Evolutionary conservation across 2,113 vertebrate genomes (phyloP).

Genomic region (Paedocypris sp.): DNA sequence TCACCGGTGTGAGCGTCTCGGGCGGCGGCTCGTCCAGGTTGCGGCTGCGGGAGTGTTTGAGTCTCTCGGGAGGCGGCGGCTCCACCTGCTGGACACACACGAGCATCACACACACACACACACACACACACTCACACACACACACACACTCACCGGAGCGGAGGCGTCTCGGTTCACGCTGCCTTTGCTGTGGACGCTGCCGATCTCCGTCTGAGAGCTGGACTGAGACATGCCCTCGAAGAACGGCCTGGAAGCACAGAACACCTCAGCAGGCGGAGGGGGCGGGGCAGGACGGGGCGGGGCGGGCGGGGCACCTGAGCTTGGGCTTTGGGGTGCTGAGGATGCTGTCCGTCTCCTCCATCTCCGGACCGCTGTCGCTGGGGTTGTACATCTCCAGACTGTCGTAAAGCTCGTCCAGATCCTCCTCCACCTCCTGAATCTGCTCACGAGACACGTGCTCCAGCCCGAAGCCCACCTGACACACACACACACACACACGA

Average conservation of each 20-base stretch:
- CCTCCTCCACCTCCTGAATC: conserved; percentile 86
- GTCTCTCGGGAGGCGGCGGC: conserved; percentile 61
- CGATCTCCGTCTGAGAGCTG: conserved; percentile 88
- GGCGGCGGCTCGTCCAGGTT: conserved; percentile 69
- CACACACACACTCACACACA: not conserved
- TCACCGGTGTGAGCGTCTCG: conserved; percentile 68
- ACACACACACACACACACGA: not conserved
- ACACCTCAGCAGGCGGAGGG: not conserved
- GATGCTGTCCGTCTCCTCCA: conserved; percentile 88
- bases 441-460: conserved; percentile 85
- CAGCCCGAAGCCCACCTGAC: conserved; percentile 77
- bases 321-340: conserved; percentile 88
- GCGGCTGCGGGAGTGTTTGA: conserved; percentile 71
- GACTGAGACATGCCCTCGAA: conserved; percentile 92
- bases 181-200: conserved; percentile 84
- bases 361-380: conserved; percentile 86
- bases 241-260: conserved; percentile 67
- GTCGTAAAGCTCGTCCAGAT: conserved; percentile 84
- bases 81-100: conserved; percentile 57
- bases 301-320: conserved; percentile 55
- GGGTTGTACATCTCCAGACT: conserved; percentile 92
- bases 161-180: conserved; percentile 71
- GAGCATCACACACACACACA: not conserved
- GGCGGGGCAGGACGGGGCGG: not conserved
- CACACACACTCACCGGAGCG: conserved; percentile 67